Base-by-base conservation (phyloP, 2,113 vertebrate genomes). In the Podarcis cretensis region DNA sequence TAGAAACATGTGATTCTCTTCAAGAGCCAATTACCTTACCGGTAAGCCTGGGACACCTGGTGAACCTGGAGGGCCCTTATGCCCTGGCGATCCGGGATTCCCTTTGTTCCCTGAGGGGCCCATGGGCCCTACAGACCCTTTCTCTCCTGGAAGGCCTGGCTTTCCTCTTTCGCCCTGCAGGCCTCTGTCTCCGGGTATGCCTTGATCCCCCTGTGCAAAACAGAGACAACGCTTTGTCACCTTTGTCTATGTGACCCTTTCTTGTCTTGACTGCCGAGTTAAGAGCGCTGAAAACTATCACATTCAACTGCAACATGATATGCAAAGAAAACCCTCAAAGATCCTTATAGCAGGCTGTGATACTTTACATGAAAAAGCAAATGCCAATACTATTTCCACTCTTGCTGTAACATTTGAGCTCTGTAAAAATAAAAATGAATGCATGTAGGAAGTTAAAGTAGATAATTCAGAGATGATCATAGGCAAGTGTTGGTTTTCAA, bases 141-240 rank as follows among this genome's bases (percentile, higher is more conserved):
- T 97, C 37, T 97, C 96, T 87, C 99, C 99, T 40, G 93, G 86
- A 30, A 93, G 92, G 37, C 97, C 97, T 69, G 96, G 87, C 77
- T 97, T 98, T 85, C 99, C 99, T 83, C 98, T 97, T 96, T 98
- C 98, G 0, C 98, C 98, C 85, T 99, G 98, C 78, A 98, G 97
- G 18, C 98, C 98, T 95, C 97, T 97, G 93, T 98, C 98, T 89
- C 99, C 99, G 27, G 98, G 97, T 95, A 99, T 99, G 82, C 98
- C 99, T 40, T 98, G 98, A 92, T 99, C 99, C 75, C 99, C 99
- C 99, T 99, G 89, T 81, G 57, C 18, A 84, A 95, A 86, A 81
- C 43, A 91, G 89, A 88, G 77, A 75, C 30, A 89, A 92, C 6
- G 84, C 2, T 35, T 57, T 2, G 68, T 4, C 6, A 35, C 20